These are phyloP conservation scores for Parelbella ahira DNA, from an alignment of 2,888 invertebrate genomes.

Conservation along the genomic window DNA sequence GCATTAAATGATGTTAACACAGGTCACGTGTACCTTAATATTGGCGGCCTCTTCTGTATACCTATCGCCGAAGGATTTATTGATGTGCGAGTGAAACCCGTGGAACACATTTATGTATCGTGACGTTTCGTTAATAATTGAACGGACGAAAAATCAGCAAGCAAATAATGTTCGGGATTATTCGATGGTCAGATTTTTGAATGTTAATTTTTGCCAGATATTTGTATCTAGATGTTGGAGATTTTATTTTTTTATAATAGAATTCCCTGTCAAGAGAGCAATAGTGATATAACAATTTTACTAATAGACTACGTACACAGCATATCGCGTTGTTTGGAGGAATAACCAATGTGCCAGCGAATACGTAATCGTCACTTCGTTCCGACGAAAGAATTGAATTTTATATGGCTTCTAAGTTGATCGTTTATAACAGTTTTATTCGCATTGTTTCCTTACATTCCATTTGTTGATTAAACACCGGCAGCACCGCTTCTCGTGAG, in stretches of 20 bases:
- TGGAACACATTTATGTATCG: constrained; percentile 14
- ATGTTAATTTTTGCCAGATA: no score
- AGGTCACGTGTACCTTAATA: constrained; percentile 15
- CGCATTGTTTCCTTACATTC: constrained; percentile 3
- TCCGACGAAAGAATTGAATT: constrained; percentile 8
- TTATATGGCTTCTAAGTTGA: constrained; percentile 7
- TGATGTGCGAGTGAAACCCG: constrained; percentile 14
- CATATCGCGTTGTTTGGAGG: constrained; percentile 10
- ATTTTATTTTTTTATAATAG: no score
- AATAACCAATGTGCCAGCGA: constrained; percentile 5
- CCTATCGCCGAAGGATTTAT: constrained; percentile 24
- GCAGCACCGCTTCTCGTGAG: constrained; percentile 1
- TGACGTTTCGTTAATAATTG: constrained; percentile 3
- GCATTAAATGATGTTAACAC: constrained; percentile 11
- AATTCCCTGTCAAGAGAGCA: no score
- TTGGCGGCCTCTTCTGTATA: constrained; percentile 15
- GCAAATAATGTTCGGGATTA: no score
- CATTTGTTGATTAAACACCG: constrained; percentile 15
- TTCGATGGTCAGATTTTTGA: no score
- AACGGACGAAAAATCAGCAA: constrained; percentile 22
- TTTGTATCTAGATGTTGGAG: no score
- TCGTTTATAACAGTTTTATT: constrained; percentile 3
- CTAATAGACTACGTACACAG: no score
- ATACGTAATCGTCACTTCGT: constrained; percentile 8
- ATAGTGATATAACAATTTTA: no score